Evolutionary conservation across 2,888 invertebrate species (phyloP), one percentile per base, ranked within the genome.

Genomic region (Nipponacmea schrenckii): DNA sequence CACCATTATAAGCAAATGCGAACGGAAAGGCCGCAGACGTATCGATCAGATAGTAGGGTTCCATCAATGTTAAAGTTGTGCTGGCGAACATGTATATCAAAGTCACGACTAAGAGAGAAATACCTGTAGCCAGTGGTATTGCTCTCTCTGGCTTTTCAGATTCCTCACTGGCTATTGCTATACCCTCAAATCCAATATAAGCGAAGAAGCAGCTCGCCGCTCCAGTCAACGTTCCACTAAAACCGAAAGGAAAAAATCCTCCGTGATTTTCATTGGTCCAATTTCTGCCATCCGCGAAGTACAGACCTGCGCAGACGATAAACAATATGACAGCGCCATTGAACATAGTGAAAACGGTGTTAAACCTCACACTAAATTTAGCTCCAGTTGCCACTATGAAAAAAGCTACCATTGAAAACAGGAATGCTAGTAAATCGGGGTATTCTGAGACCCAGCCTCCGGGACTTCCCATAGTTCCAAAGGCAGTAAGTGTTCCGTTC

Each of bases 241-340:
- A 86, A 0, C 89, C 89, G 75, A 84, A 87, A 0, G 90, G 90
- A 75, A 90, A 81, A 79, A 89, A 89, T 7, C 87, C 86, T 45
- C 92, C 85, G 27, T 72, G 68, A 26, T 70, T 64, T 44, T 62
- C 44, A 62, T 80, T 91, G 0, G 93, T 93, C 97, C 96, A 97
- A 84, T 96, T 96, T 7, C 90, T 90, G 15, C 92, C 89, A 82
- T 96, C 93, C 0, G 96, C 96, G 85, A 94, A 95, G 87, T 93
- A 93, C 84, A 95, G 93, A 0, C 96, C 96, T n/a, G 95, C 91
- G 46, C 84, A 81, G 62, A 88, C 87, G 26, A 89, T 84, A 69
- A 90, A 87, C 10, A 83, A 68, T n/a, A 90, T 86, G 24, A 90
- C 88, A 7, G 82, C 73, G 68, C 87, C 81, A 75, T 90, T 90